A percentile compares a stretch with the other conserved stretches of the same genome.
Conservation (phyloP, 1,140 invertebrate species). For the Plodia interpunctella region DNA sequence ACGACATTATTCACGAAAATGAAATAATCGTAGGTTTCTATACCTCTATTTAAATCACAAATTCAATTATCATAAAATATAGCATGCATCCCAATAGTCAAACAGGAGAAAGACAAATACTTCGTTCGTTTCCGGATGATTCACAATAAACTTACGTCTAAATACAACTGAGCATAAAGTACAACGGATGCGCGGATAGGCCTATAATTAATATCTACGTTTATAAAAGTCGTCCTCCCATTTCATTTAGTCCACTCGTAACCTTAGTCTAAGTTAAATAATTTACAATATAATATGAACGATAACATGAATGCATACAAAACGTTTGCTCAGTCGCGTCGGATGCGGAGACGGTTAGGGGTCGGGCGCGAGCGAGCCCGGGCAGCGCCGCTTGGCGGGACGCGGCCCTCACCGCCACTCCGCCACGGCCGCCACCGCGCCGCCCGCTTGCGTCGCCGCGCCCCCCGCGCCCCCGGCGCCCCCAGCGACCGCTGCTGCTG, state of each 20-base stretch:
- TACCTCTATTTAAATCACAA: conserved; percentile 13
- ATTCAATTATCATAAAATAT: conserved; percentile 9
- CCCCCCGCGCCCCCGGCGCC: conserved; percentile 27
- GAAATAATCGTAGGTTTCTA: background rate
- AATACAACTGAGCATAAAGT: conserved; percentile 73
- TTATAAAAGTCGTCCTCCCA: conserved; percentile 33
- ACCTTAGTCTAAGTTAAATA: conserved; percentile 51
- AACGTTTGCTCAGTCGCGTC: conserved; percentile 29
- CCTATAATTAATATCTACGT: conserved; percentile 32
- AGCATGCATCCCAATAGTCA: background rate
- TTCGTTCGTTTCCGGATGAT: conserved; percentile 16
- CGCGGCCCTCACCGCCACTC: conserved; percentile 60
- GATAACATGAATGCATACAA: conserved; percentile 59
- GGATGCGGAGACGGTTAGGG: too few relatives aligned
- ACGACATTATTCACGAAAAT: background rate
- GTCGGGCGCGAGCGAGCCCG: too few relatives aligned
- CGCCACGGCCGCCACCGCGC: conserved; percentile 52
- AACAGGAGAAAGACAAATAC: background rate
- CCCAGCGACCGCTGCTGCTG: too few relatives aligned
- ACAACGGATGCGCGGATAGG: conserved; percentile 49
- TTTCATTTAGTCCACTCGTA: conserved; percentile 29
- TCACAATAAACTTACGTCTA: conserved; percentile 39
- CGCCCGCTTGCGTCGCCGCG: conserved; percentile 50
- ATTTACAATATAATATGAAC: conserved; percentile 57
- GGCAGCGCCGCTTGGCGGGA: too few relatives aligned